Evolutionary conservation across 2,888 invertebrate genomes (phyloP).

Genomic region (Muschampia plurimacula): DNA sequence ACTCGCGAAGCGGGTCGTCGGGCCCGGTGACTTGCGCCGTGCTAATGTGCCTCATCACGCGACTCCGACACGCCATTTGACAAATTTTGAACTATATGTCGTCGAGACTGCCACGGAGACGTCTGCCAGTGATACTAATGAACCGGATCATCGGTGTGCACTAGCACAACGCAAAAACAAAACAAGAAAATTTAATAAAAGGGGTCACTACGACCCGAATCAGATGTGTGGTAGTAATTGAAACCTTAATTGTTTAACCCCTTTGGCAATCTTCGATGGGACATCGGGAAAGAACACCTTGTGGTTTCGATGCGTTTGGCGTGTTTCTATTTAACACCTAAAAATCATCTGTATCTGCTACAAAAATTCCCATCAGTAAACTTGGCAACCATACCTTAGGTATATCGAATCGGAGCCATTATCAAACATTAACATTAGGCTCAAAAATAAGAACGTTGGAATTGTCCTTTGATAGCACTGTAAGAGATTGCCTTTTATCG

Average conservation of each 20-base stretch:
- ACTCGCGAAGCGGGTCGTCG: constrained; percentile 66
- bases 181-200: constrained; percentile 11
- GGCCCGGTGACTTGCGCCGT: constrained; percentile 65
- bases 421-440: background rate
- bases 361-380: too few relatives aligned
- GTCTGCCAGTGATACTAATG: constrained; percentile 38
- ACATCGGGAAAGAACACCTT: too few relatives aligned
- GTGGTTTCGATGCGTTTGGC: too few relatives aligned
- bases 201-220: too few relatives aligned
- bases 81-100: constrained; percentile 57
- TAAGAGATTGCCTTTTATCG: constrained; percentile 1
- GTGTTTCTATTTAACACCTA: background rate
- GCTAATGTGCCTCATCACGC: constrained; percentile 76
- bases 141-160: constrained; percentile 31
- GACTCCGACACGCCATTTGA: constrained; percentile 66
- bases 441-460: background rate
- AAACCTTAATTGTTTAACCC: too few relatives aligned
- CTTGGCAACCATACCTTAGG: too few relatives aligned
- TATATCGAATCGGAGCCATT: background rate
- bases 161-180: constrained; percentile 12
- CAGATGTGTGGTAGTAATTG: too few relatives aligned
- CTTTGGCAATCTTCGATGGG: too few relatives aligned
- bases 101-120: constrained; percentile 42
- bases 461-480: background rate
- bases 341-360: background rate